phyloP scores from a whole-genome alignment of 2,888 invertebrate species.

The Sinohyriopsis cumingii region DNA sequence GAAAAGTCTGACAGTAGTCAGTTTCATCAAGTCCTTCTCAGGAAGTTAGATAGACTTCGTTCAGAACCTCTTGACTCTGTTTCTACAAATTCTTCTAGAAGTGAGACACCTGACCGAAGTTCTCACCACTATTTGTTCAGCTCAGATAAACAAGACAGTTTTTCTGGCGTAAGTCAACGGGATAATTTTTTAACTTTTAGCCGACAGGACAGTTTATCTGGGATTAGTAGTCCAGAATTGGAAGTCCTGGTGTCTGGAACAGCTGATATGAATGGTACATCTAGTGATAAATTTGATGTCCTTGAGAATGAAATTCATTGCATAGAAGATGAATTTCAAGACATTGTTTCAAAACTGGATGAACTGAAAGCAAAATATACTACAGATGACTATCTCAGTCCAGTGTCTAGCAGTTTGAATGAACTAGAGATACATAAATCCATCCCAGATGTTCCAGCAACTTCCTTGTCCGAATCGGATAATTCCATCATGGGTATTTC shows the following conservation, averaged over 20 bases:
- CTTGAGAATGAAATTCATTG: conserved; percentile 56
- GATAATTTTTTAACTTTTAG: no score
- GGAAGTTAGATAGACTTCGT: no score
- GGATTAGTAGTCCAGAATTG: conserved; percentile 40
- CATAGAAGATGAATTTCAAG: conserved; percentile 60
- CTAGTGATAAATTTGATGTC: conserved; percentile 45
- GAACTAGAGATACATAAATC: conserved; percentile 1
- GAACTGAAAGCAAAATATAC: conserved; percentile 40
- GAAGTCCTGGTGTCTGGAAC: conserved; percentile 42
- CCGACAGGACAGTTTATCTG: conserved; percentile 39
- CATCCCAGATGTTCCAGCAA: not conserved
- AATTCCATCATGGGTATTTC: conserved; percentile 1
- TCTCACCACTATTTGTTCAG: no score
- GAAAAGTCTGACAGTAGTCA: no score
- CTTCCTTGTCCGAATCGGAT: not conserved
- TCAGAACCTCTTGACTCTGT: no score
- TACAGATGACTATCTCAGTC: conserved; percentile 5
- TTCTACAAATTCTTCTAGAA: no score
- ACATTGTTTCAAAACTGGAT: conserved; percentile 53
- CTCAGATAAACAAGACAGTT: no score
- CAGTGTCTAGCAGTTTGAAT: no score
- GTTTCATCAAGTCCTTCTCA: no score
- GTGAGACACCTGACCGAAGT: no score
- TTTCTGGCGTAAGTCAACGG: no score
- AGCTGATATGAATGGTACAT: conserved; percentile 31